phyloP scores from a whole-genome alignment of 2,113 vertebrate genomes.

The Opisthocomus hoazin region DNA sequence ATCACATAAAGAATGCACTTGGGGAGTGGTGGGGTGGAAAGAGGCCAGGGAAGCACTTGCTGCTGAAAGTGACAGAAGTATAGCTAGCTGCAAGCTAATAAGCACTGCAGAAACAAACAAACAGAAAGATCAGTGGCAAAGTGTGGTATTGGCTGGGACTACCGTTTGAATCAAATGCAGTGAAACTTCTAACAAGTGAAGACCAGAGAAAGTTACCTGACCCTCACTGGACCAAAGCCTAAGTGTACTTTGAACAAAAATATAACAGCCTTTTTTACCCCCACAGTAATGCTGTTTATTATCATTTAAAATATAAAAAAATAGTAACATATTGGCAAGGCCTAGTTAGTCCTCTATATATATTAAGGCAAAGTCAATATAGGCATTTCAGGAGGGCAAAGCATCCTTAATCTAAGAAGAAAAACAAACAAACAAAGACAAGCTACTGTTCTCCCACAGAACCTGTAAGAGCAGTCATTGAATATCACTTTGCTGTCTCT shows the following conservation, averaged over 20 bases:
- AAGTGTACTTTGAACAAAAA: background rate
- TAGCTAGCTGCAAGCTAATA: background rate
- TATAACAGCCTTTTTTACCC: background rate
- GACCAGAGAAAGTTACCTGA: background rate
- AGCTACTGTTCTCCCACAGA: background rate
- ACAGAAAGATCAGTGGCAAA: background rate
- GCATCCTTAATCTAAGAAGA: background rate
- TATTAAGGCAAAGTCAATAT: background rate
- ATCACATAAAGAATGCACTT: background rate
- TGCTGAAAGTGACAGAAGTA: background rate
- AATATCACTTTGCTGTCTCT: background rate
- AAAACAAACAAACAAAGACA: background rate
- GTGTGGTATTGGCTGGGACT: background rate
- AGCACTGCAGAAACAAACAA: background rate
- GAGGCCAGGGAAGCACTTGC: background rate
- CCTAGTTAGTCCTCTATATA: background rate
- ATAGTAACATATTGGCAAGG: background rate
- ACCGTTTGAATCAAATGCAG: background rate
- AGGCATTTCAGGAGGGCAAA: background rate
- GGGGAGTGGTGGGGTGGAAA: background rate
- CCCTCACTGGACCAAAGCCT: background rate
- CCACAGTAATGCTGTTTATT: background rate
- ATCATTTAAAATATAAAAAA: background rate
- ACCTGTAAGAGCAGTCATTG: background rate
- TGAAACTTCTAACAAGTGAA: background rate